phyloP scores from a whole-genome alignment of 2,113 vertebrate species.

The Pholis gunnellus region DNA sequence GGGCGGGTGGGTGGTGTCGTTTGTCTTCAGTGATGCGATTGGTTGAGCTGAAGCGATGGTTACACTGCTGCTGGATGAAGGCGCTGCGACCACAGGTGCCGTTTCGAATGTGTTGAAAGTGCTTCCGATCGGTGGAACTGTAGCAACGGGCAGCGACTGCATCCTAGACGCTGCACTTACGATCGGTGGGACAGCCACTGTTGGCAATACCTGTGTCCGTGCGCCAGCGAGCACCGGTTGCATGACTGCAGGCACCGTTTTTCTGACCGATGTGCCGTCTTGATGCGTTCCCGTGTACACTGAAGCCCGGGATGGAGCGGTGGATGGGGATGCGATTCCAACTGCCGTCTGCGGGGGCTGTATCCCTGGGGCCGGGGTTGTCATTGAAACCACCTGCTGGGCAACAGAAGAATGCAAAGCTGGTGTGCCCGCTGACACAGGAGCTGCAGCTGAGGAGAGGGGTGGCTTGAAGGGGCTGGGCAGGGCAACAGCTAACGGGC shows the following conservation, averaged over 20 bases:
- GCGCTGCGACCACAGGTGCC: constrained; percentile 59
- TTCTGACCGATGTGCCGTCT: constrained; percentile 48
- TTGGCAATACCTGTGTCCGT: constrained; percentile 74
- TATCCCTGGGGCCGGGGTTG: constrained; percentile 14
- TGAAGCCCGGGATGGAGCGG: constrained; percentile 41
- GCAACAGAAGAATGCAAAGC: constrained; percentile 41
- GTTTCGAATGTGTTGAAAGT: constrained; percentile 76
- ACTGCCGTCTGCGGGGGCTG: constrained; percentile 47
- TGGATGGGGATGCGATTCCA: constrained; percentile 35
- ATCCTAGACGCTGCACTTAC: constrained; percentile 77
- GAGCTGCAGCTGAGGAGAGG: constrained; percentile 56
- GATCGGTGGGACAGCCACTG: constrained; percentile 86
- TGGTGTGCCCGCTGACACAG: constrained; percentile 66
- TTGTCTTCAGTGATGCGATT: constrained; percentile 52
- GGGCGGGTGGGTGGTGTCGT: constrained; percentile 49
- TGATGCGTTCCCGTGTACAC: constrained; percentile 48
- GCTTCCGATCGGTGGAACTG: constrained; percentile 83
- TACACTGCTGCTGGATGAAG: constrained; percentile 66
- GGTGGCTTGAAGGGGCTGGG: constrained; percentile 22
- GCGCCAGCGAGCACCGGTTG: constrained; percentile 58
- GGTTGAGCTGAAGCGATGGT: constrained; percentile 66
- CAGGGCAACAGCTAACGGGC: constrained; percentile 29
- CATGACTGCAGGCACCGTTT: constrained; percentile 44
- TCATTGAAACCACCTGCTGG: constrained; percentile 45
- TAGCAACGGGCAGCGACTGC: constrained; percentile 84